Conservation (phyloP, 2,113 vertebrate genomes). For the Brevimyrus niger region DNA sequence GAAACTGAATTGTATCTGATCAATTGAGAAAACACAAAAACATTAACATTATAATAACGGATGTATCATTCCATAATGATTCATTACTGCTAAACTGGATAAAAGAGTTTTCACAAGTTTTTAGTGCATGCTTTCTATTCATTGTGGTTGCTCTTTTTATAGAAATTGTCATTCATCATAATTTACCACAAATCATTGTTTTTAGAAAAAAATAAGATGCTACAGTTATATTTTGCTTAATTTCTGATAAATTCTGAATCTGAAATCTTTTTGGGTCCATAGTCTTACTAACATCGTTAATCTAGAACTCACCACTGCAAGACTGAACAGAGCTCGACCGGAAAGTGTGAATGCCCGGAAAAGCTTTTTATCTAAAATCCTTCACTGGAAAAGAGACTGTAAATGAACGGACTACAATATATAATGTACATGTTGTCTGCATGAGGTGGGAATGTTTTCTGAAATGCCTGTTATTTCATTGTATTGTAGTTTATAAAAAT, state of each 20-base stretch:
- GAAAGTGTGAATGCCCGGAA: too few species aligned
- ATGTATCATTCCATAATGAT: neutral
- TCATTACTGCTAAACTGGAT: neutral
- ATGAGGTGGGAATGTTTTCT: too few species aligned
- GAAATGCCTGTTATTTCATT: too few species aligned
- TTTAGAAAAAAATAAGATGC: neutral
- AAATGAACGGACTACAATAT: too few species aligned
- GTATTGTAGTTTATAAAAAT: too few species aligned
- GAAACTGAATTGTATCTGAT: neutral
- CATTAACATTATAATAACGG: conserved; percentile 3
- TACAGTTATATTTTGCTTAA: neutral
- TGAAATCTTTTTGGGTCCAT: too few species aligned
- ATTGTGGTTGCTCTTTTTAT: neutral
- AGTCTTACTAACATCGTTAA: too few species aligned
- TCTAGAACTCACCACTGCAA: too few species aligned
- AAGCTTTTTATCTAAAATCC: too few species aligned
- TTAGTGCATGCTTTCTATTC: neutral
- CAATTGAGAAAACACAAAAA: conserved; percentile 7
- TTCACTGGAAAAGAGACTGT: too few species aligned
- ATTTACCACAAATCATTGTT: neutral
- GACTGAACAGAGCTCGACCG: too few species aligned
- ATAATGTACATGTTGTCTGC: too few species aligned
- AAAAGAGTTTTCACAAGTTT: conserved; percentile 1
- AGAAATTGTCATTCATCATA: neutral
- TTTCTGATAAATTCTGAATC: neutral